Evolutionary conservation across 1,140 invertebrate genomes (phyloP).

Genomic region (Vanessa tameamea): DNA sequence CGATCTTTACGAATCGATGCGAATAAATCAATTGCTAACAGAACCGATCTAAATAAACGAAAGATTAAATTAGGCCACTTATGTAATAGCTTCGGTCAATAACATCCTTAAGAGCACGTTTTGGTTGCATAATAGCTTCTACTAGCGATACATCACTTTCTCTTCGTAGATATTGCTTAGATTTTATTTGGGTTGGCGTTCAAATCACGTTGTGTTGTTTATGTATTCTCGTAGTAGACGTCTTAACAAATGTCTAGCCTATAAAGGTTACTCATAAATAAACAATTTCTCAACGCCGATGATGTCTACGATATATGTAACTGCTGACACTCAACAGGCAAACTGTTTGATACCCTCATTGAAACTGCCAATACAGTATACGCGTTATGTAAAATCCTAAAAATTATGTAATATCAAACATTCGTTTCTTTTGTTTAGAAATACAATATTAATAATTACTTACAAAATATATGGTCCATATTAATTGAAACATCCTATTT

Average conservation of each 20-base stretch:
- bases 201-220: slow-evolving; percentile 54
- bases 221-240: slow-evolving; percentile 49
- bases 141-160: slow-evolving; percentile 71
- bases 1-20: slow-evolving; percentile 23
- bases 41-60: slow-evolving; percentile 30
- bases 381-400: too few species aligned
- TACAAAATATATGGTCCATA: too few species aligned
- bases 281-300: slow-evolving; percentile 41
- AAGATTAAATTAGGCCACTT: slow-evolving; percentile 33
- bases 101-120: slow-evolving; percentile 50
- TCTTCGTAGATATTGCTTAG: slow-evolving; percentile 61
- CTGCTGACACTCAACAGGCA: not conserved
- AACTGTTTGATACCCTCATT: not conserved
- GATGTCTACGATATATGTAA: slow-evolving; percentile 18
- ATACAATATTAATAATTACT: too few species aligned
- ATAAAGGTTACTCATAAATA: slow-evolving; percentile 62
- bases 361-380: not conserved
- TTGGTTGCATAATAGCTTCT: slow-evolving; percentile 57
- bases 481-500: too few species aligned
- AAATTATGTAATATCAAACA: too few species aligned
- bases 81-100: slow-evolving; percentile 39
- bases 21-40: slow-evolving; percentile 31
- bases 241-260: slow-evolving; percentile 28
- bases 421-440: too few species aligned
- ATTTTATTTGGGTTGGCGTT: slow-evolving; percentile 60